phyloP scores from a whole-genome alignment of 30 jellyfish, hydroid and myxozoan genomes.

The Cassiopea andromeda region DNA sequence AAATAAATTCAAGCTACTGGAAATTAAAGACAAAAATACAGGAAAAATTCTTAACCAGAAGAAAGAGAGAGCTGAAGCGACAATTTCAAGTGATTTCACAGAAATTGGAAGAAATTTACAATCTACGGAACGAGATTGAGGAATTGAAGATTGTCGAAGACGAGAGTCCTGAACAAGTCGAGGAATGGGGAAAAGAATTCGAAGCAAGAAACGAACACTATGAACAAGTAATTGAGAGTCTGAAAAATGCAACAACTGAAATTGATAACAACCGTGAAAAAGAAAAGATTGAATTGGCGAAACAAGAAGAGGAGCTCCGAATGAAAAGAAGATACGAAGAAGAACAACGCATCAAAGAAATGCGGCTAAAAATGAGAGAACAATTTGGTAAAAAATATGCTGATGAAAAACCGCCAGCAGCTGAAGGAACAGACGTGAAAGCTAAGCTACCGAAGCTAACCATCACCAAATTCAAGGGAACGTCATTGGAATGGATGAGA shows the following conservation, averaged over 20 bases:
- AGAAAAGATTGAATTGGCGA: neutral
- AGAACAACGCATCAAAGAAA: neutral
- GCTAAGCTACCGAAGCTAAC: conserved; percentile 11
- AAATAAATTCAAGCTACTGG: too few relatives aligned
- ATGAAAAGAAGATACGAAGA: neutral
- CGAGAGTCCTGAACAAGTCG: conserved; percentile 1
- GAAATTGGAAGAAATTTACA: conserved; percentile 17
- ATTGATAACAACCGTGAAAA: conserved; percentile 6
- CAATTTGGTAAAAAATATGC: neutral
- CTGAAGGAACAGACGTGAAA: conserved; percentile 40
- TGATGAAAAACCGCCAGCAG: neutral
- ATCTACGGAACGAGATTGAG: conserved; percentile 4
- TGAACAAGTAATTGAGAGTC: conserved; percentile 7
- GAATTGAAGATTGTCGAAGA: neutral
- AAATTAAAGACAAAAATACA: conserved; percentile 36
- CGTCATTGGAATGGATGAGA: conserved; percentile 28
- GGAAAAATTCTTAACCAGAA: neutral
- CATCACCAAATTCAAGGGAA: neutral
- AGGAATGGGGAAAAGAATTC: conserved; percentile 26
- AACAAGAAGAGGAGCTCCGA: conserved; percentile 12
- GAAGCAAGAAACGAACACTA: conserved; percentile 8
- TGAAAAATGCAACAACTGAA: conserved; percentile 6
- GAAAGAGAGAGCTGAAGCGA: neutral
- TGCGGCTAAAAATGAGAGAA: conserved; percentile 2
- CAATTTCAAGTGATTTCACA: neutral